phyloP scores from a whole-genome alignment of 2,113 vertebrate genomes.

The Stegostoma tigrinum region DNA sequence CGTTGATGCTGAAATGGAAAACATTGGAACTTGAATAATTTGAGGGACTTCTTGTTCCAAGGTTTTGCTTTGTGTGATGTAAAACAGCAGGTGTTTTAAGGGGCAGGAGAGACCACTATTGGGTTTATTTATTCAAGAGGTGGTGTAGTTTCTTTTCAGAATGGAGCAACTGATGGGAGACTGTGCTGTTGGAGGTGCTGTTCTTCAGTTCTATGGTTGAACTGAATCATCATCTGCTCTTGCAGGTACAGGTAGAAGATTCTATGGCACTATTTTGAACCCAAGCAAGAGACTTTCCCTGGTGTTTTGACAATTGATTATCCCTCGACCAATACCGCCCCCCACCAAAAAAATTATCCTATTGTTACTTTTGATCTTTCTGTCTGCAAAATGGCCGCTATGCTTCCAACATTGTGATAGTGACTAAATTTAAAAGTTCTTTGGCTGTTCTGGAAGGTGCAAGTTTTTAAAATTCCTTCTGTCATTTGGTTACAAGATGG shows the following conservation, averaged over 20 bases:
- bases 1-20: not conserved
- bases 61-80: not conserved
- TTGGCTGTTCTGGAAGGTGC: not conserved
- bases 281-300: not conserved
- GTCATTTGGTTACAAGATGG: not conserved
- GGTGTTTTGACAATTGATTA: not conserved
- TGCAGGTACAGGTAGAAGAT: not conserved
- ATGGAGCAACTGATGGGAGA: not conserved
- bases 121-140: not conserved
- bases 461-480: not conserved
- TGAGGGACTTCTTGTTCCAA: not conserved
- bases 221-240: not conserved
- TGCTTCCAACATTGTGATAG: no score
- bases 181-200: not conserved
- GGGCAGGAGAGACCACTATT: not conserved
- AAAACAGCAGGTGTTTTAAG: not conserved
- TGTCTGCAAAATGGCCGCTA: no score
- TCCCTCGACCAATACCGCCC: no score
- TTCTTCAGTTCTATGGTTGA: not conserved
- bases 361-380: no score
- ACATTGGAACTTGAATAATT: not conserved
- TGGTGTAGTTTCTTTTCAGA: not conserved
- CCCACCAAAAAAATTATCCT: no score
- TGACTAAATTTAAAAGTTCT: no score
- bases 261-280: not conserved